Percentiles rank a stretch among this genome's conserved stretches.
These are phyloP conservation scores for Pollenia labialis DNA, from an alignment of 2,888 invertebrate species.

Conservation along the genomic window DNA sequence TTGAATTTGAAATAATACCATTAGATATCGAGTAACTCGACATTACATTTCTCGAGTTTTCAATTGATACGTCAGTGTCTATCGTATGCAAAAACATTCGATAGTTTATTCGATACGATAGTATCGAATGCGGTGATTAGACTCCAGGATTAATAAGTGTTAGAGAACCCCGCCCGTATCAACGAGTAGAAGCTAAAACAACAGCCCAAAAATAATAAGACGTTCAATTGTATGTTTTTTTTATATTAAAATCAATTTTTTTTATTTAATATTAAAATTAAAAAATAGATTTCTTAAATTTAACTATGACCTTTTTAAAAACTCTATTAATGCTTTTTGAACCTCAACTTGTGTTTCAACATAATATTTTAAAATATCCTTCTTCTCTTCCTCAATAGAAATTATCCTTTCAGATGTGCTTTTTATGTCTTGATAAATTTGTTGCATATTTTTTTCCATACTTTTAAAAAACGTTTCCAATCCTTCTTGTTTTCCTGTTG, in stretches of 20 bases:
- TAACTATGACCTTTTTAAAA: constrained; percentile 35
- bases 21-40: no score
- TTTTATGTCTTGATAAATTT: constrained; percentile 38
- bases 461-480: constrained; percentile 28
- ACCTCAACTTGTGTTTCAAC: constrained; percentile 43
- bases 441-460: constrained; percentile 36
- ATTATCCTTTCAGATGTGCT: constrained; percentile 37
- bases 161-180: background rate
- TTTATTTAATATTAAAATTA: background rate
- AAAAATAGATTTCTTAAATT: background rate
- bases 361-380: constrained; percentile 47
- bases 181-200: background rate
- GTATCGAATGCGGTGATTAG: no score
- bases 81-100: no score
- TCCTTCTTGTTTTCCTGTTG: constrained; percentile 3
- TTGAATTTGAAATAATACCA: no score
- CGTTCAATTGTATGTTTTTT: constrained; percentile 43
- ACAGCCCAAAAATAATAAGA: constrained; percentile 42
- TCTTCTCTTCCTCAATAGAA: constrained; percentile 58
- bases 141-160: background rate
- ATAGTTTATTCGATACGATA: no score
- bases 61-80: no score
- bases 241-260: background rate
- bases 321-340: constrained; percentile 49
- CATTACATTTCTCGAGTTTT: no score